Percentiles rank a stretch among this genome's conserved stretches.
Evolutionary conservation across 2,888 invertebrate species (phyloP).

Genomic region (Neocrepidodera transversa): DNA sequence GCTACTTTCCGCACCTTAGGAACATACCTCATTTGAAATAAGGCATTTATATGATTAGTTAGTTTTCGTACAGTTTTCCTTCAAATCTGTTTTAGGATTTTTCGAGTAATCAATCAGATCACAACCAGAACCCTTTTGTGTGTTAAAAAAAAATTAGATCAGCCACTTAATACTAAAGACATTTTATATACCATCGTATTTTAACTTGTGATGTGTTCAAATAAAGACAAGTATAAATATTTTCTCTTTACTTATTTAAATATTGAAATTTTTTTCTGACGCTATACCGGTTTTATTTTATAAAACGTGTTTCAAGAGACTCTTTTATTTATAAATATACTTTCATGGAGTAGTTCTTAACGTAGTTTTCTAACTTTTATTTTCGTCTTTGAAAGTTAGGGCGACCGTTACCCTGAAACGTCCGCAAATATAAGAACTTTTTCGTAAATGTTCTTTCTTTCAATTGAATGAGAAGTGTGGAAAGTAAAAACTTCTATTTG

Average conservation of each 20-base stretch:
- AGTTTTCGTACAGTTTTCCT: too few relatives aligned
- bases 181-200: too few relatives aligned
- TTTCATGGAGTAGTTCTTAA: slow-evolving; percentile 14
- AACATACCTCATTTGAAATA: too few relatives aligned
- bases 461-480: slow-evolving; percentile 14
- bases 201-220: too few relatives aligned
- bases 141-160: too few relatives aligned
- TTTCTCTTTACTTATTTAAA: neutral
- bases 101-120: too few relatives aligned
- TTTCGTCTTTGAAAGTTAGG: slow-evolving; percentile 18
- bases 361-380: slow-evolving; percentile 14
- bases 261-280: neutral
- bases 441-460: slow-evolving; percentile 17
- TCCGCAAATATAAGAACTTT: slow-evolving; percentile 16
- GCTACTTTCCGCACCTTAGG: too few relatives aligned
- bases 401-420: slow-evolving; percentile 10
- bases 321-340: slow-evolving; percentile 9
- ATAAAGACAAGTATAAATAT: too few relatives aligned
- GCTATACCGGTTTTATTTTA: slow-evolving; percentile 1
- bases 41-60: too few relatives aligned
- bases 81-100: too few relatives aligned
- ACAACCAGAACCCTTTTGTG: too few relatives aligned
- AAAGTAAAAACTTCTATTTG: slow-evolving; percentile 17
- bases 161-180: too few relatives aligned
- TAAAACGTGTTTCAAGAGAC: slow-evolving; percentile 1